Conservation (phyloP, 2,888 invertebrate genomes). For the Megalurothrips usitatus region DNA sequence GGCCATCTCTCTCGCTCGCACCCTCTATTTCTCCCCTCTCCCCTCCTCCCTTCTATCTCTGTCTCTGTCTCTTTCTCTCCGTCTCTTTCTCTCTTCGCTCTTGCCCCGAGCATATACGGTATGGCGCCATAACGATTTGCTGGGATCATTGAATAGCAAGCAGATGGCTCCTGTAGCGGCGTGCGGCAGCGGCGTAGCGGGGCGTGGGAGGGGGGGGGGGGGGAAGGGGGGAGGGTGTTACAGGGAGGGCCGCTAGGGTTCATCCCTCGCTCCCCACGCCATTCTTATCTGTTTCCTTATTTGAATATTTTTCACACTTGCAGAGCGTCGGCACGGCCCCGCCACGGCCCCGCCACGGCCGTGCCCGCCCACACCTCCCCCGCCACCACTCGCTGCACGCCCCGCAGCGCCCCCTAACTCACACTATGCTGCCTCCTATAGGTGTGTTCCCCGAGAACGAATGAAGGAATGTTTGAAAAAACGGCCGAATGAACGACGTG, state of each 20-base stretch:
- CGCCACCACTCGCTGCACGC: neutral
- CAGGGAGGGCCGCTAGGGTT: neutral
- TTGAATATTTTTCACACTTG: constrained; percentile 27
- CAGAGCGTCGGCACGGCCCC: neutral
- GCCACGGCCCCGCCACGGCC: neutral
- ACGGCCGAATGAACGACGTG: too few species aligned
- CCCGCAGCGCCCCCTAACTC: neutral
- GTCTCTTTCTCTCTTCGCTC: neutral
- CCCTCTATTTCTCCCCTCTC: neutral
- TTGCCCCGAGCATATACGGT: constrained; percentile 9
- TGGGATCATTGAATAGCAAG: constrained; percentile 26
- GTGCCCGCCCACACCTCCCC: neutral
- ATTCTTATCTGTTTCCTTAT: constrained; percentile 20
- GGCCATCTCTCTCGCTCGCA: neutral
- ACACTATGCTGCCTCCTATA: too few species aligned
- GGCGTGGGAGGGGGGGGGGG: neutral
- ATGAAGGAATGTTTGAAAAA: too few species aligned
- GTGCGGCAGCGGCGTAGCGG: neutral
- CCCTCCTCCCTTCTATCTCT: neutral
- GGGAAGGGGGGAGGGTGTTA: neutral
- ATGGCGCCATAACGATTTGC: constrained; percentile 22
- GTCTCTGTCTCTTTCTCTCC: neutral
- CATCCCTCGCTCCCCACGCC: neutral
- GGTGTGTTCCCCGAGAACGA: too few species aligned
- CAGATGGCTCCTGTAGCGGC: constrained; percentile 19